These are phyloP conservation scores for Rousettus madagascariensis DNA, from an alignment of 2,797 vertebrate genomes.

Conservation along the genomic window DNA sequence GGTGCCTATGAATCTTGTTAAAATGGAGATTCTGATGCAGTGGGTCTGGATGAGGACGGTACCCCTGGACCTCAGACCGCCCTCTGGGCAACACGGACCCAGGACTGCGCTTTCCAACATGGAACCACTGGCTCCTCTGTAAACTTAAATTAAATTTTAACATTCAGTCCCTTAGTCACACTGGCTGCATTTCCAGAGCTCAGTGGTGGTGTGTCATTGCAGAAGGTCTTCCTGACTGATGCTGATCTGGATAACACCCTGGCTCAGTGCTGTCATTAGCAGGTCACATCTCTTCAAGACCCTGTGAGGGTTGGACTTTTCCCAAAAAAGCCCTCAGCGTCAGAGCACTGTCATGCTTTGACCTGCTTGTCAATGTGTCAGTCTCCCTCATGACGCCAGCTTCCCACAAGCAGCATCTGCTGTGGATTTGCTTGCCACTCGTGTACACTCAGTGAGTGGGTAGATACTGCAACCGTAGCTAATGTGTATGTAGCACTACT, in stretches of 20 bases:
- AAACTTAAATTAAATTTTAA: neutral
- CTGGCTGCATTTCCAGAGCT: neutral
- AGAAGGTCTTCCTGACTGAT: neutral
- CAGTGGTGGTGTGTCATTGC: neutral
- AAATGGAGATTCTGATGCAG: neutral
- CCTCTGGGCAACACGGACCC: neutral
- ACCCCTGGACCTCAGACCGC: neutral
- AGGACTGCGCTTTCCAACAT: accelerated
- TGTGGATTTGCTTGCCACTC: neutral
- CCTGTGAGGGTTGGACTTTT: neutral
- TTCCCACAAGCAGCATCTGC: neutral
- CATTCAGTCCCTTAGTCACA: neutral
- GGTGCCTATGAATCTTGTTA: neutral
- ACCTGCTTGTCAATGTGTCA: neutral
- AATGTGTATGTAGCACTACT: neutral
- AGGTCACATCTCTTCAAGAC: neutral
- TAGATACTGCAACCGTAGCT: neutral
- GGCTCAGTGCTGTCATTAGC: neutral
- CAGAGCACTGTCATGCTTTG: neutral
- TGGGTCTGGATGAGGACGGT: no score
- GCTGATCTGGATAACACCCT: neutral
- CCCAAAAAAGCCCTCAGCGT: neutral
- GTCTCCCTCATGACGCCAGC: no score
- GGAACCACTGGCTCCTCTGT: neutral
- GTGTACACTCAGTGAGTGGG: neutral